Base-by-base conservation (phyloP, 2,113 vertebrate species). In the Scalopus aquaticus region DNA sequence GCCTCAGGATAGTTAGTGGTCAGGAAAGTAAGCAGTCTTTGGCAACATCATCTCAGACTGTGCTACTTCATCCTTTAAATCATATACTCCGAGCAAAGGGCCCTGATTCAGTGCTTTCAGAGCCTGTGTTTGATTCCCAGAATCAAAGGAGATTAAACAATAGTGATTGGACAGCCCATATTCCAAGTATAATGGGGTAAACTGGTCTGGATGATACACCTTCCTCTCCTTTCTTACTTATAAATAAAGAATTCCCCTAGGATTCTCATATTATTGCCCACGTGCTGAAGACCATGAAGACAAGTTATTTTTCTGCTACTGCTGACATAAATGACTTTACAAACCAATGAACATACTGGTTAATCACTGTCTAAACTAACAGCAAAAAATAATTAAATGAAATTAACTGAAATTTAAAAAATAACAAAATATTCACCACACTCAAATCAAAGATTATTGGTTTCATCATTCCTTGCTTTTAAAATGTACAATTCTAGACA, bases 351-450 rank as follows among this genome's bases (percentile, higher is more conserved):
- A 54, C 12, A 26, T 88, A 49, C 73, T 72, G 72, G 64, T 88
- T 77, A 80, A 94, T 77, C n/a, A 24, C 32, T 90, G 11, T 67
- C 42, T 72, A 93, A 92, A 94, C 12, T 22, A 72, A 72, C 37
- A 72, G 28, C 9, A 74, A 46, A 74, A 30, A 16, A 65, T n/a
- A 65, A 13, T 32, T 44, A 72, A 72, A 44, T 73, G 35, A 72
- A 72, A 72, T 35, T 73, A 73, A 44, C n/a, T 72, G 39, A 28
- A 42, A 20, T 39, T 42, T 8, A 24, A 72, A 70, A 87, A 81
- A 94, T 62, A 90, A n/a, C 24, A 77, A 90, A 95, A 76, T 37
- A 62, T 62, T 95, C 83, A 72, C 44, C 44, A 49, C 42, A 19
- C 44, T 90, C 42, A 89, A 94, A 74, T 51, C 26, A 74, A 92